Percentiles rank a stretch among this genome's conserved stretches.
phyloP scores from a whole-genome alignment of 1,140 invertebrate genomes.

The Drosophila sturtevanti region DNA sequence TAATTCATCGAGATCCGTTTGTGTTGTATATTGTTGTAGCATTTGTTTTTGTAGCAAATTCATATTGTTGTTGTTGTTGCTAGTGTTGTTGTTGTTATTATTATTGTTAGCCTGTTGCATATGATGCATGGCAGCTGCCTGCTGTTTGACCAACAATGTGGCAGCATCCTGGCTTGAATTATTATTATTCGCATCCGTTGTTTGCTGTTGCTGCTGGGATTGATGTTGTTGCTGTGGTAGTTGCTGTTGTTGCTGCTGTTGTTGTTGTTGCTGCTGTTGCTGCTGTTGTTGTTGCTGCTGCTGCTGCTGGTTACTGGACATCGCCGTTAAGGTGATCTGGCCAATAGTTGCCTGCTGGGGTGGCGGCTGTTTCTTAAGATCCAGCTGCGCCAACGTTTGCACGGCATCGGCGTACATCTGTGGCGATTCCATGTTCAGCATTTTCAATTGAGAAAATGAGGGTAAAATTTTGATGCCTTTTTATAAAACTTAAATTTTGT shows the following conservation, averaged over 20 bases:
- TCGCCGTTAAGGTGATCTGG: slow-evolving; percentile 83
- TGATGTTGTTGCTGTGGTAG: slow-evolving; percentile 73
- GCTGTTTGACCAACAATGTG: slow-evolving; percentile 52
- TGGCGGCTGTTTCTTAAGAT: slow-evolving; percentile 81
- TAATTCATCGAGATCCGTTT: slow-evolving; percentile 92
- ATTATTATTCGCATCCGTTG: slow-evolving; percentile 78
- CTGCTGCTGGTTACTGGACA: slow-evolving; percentile 84
- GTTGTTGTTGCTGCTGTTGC: slow-evolving; percentile 73
- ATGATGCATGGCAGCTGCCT: slow-evolving; percentile 59
- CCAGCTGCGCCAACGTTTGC: slow-evolving; percentile 77
- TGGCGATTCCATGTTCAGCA: slow-evolving; percentile 87
- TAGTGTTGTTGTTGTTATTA: slow-evolving; percentile 78
- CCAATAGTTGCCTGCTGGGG: slow-evolving; percentile 83
- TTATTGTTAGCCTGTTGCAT: slow-evolving; percentile 78
- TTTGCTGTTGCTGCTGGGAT: slow-evolving; percentile 49
- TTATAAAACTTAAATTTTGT: slow-evolving; percentile 39
- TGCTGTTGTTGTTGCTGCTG: slow-evolving; percentile 68
- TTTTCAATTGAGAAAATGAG: slow-evolving; percentile 76
- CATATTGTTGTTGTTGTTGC: slow-evolving; percentile 64
- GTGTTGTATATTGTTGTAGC: slow-evolving; percentile 87
- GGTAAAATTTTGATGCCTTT: slow-evolving; percentile 80
- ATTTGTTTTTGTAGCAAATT: slow-evolving; percentile 83
- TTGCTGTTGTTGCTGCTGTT: slow-evolving; percentile 58
- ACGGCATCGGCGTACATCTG: slow-evolving; percentile 87
- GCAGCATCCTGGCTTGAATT: slow-evolving; percentile 73